These are phyloP conservation scores for Diadophis punctatus DNA, from an alignment of 2,113 vertebrate species.

Conservation along the genomic window DNA sequence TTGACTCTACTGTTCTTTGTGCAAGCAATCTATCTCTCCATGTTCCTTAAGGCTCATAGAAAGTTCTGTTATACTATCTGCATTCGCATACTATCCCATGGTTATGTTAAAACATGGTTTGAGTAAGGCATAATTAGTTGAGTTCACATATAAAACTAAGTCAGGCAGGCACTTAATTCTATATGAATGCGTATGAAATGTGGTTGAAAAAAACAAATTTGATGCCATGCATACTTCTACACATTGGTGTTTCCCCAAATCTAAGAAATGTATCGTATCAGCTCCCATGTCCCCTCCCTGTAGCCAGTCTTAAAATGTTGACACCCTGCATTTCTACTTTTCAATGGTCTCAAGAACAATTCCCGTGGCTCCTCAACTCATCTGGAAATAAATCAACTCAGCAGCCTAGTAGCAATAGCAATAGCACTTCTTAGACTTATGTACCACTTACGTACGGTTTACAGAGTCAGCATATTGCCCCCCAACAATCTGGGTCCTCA, in stretches of 20 bases:
- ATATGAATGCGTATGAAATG: not conserved
- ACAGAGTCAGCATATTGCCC: no score
- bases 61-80: not conserved
- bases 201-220: not conserved
- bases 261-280: not conserved
- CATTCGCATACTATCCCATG: not conserved
- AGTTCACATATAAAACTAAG: not conserved
- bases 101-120: not conserved
- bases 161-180: not conserved
- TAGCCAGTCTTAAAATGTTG: not conserved
- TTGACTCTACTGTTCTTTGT: not conserved
- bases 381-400: not conserved
- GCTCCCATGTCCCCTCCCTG: not conserved
- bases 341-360: not conserved
- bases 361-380: not conserved
- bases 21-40: not conserved
- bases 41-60: not conserved
- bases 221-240: not conserved
- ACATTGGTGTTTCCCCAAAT: not conserved
- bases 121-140: not conserved
- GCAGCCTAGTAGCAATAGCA: not conserved
- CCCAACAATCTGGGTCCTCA: no score
- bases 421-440: no score
- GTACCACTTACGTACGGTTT: no score
- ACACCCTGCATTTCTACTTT: not conserved